Evolutionary conservation across 1,140 invertebrate genomes (phyloP), one percentile per base, ranked within the genome.

Genomic region (Whitmania pigra): DNA sequence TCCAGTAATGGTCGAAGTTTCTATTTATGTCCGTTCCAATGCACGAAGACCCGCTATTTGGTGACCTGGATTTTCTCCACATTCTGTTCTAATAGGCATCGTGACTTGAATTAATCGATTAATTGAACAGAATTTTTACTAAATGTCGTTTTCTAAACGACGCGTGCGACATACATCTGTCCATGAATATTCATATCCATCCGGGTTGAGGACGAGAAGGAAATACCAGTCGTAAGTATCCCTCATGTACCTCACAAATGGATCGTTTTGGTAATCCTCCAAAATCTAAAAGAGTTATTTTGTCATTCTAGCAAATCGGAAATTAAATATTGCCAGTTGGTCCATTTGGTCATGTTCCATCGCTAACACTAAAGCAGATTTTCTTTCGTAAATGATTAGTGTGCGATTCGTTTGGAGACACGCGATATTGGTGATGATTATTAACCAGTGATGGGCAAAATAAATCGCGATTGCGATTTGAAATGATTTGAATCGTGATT

Each of bases 21-120:
- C 72, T 53, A 22, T 73, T 73, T 29, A 71, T 22, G 31, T 73
- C 72, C 25, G 36, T 55, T 53, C 72, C 72, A 40, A 27, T 29
- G 68, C 75, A 76, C 22, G 31, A 60, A 13, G 25, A 31, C 53
- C 53, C 53, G 9, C 7, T 43, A 11, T 22, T 55, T 40, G 73
- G 71, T 53, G 29, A 43, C 2, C 74, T 66, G 49, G 69, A 75
- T 63, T 76, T 76, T 29, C 75, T 57, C 75, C 75, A 76, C 71
- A 76, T 71, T 49, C 75, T 55, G 25, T 72, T 69, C 71, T 72
- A 27, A 27, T 6, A n/a, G 11, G 22, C 29, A 25, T 25, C 20
- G 54, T 57, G 20, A 57, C 20, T n/a, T 25, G 2, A 57, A 57
- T 63, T n/a, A 13, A 25, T 63, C 1, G 15, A 63, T 63, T n/a